phyloP scores from a whole-genome alignment of 2,797 vertebrate species.

The Cephalopachus bancanus region DNA sequence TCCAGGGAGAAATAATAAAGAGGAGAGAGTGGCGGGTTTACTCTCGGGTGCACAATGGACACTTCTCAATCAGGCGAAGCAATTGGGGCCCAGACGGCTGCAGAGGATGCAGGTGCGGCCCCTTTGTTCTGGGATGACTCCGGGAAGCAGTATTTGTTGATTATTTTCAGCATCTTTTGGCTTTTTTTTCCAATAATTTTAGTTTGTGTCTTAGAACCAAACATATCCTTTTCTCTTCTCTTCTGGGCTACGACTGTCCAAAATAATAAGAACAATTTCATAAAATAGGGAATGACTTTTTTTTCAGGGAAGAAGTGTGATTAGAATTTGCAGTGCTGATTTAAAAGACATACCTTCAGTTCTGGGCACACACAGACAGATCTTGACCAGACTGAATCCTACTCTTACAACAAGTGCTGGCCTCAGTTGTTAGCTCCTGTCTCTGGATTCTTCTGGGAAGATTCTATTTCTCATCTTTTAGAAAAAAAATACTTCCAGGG shows the following conservation, averaged over 20 bases:
- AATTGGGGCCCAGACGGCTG: slow-evolving; percentile 86
- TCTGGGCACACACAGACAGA: neutral
- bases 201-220: neutral
- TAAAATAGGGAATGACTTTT: slow-evolving; percentile 84
- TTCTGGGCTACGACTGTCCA: neutral
- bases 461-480: neutral
- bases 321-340: slow-evolving; percentile 82
- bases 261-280: slow-evolving; percentile 70
- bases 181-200: neutral
- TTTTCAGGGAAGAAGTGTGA: slow-evolving; percentile 73
- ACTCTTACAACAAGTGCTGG: neutral
- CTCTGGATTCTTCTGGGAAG: neutral
- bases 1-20: slow-evolving; percentile 66
- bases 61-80: slow-evolving; percentile 76
- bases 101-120: slow-evolving; percentile 70
- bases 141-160: slow-evolving; percentile 53
- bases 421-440: neutral
- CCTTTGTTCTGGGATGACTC: neutral
- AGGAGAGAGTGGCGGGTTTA: slow-evolving; percentile 77
- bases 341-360: slow-evolving; percentile 74
- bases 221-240: rapidly evolving
- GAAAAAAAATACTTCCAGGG: neutral
- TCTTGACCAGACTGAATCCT: neutral
- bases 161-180: slow-evolving; percentile 58
- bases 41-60: slow-evolving; percentile 84